These are phyloP conservation scores for Sinocyclocheilus rhinocerous DNA, from an alignment of 2,113 vertebrate species.

Conservation along the genomic window DNA sequence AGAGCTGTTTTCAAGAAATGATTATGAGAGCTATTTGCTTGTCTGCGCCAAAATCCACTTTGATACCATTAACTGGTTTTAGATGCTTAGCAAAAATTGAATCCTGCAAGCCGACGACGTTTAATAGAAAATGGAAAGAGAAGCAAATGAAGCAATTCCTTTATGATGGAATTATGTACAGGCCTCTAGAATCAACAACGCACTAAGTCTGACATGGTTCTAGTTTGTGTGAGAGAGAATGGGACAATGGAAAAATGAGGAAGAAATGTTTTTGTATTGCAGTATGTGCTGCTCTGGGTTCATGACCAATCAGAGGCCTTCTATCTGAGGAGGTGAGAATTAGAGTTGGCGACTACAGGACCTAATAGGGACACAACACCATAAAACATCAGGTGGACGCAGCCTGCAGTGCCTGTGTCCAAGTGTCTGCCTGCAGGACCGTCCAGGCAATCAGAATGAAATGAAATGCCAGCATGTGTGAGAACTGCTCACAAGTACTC, in stretches of 20 bases:
- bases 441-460: constrained; percentile 62
- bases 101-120: background rate
- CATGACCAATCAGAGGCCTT: background rate
- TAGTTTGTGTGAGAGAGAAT: background rate
- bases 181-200: background rate
- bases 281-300: no score
- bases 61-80: constrained; percentile 20
- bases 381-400: constrained; percentile 69
- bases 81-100: constrained; percentile 26
- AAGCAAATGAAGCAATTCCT: constrained; percentile 9
- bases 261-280: background rate
- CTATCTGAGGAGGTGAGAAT: background rate
- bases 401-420: constrained; percentile 71
- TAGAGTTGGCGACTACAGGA: constrained; percentile 54
- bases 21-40: constrained; percentile 16
- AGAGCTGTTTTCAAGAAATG: constrained; percentile 14
- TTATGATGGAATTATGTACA: constrained; percentile 10
- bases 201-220: background rate
- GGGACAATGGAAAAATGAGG: background rate
- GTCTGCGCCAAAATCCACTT: background rate
- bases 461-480: constrained; percentile 32
- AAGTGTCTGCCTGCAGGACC: constrained; percentile 65
- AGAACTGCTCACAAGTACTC: background rate
- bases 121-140: constrained; percentile 9
- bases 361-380: constrained; percentile 67